Base-by-base conservation (phyloP, 2,888 invertebrate genomes). In the Diloba caeruleocephala region DNA sequence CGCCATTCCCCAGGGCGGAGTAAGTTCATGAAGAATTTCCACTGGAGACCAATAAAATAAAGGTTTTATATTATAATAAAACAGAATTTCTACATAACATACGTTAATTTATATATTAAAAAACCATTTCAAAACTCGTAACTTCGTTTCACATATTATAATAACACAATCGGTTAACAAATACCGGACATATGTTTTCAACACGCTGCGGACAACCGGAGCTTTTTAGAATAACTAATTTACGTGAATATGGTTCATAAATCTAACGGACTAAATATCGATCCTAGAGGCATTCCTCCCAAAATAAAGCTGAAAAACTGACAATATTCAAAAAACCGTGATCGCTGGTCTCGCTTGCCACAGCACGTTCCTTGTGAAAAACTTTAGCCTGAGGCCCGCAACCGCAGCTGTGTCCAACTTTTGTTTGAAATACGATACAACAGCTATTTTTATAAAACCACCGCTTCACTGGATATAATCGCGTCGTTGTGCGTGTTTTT, bases 401-500 rank as follows among this genome's bases (percentile, higher is more conserved):
- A 58, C 46, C 60, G 37, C 64, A 57, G 63, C 60, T 66, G 70
- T 32, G 63, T 15, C 10, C 59, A 60, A 68, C 53, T 71, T 64
- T 61, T 46, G 52, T 54, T 57, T 57, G 56, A 64, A 64, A 60
- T 64, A 67, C 53, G 53, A 60, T 43, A 64, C 69, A 56, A 42
- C 54, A 28, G 38, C 36, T 48, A 53, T 54, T 55, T 64, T 57
- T 55, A 43, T 39, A 28, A 5, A 49, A 42, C 21, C 12, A 17
- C 15, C 15, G 41, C 41, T 46, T 50, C 21, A 10, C 29, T 46
- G 17, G 32, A 42, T 55, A 53, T 55, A 49, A 54, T 52, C 53
- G 36, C 33, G 41, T 34, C 36, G 28, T 15, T 38, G 7, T 10
- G 23, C 13, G 31, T 17, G 41, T 23, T 44, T 53, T 53, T 17